These are phyloP conservation scores for Orchesellides sinensis DNA, from an alignment of 2,888 invertebrate species.

Conservation along the genomic window DNA sequence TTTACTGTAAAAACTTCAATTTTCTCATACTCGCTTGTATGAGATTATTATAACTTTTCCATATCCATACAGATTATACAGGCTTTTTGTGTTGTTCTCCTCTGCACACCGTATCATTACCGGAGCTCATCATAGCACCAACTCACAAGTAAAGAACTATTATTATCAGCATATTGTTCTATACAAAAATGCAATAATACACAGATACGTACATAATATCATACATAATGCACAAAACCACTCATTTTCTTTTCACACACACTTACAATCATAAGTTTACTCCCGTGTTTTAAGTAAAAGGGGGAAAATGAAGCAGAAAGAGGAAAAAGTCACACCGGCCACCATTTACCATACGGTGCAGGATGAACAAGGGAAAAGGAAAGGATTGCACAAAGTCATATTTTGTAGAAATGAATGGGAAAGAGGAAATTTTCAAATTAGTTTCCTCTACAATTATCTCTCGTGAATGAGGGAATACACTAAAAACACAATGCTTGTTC, in stretches of 20 bases:
- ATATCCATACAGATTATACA: neutral
- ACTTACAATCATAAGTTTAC: neutral
- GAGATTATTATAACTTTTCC: constrained; percentile 33
- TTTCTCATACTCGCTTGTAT: neutral
- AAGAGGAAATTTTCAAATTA: constrained; percentile 74
- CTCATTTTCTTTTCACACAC: constrained; percentile 42
- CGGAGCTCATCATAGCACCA: constrained; percentile 60
- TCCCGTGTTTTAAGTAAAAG: neutral
- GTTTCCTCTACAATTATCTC: constrained; percentile 71
- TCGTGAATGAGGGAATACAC: constrained; percentile 8
- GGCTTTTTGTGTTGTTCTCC: neutral
- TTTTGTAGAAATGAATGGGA: constrained; percentile 68
- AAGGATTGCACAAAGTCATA: neutral
- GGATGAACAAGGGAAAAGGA: neutral
- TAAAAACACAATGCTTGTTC: constrained; percentile 8
- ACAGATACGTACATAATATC: neutral
- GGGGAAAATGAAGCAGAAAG: constrained; percentile 39
- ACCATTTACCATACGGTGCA: neutral
- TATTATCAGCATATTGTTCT: constrained; percentile 52
- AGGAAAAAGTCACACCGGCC: constrained; percentile 39
- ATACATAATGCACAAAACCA: constrained; percentile 32
- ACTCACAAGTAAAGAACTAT: constrained; percentile 53
- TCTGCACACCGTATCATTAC: constrained; percentile 44
- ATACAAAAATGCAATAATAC: no score
- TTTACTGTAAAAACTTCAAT: constrained; percentile 1